These are phyloP conservation scores for Stegophylla sp. DNA, from an alignment of 2,888 invertebrate species.

Conservation along the genomic window DNA sequence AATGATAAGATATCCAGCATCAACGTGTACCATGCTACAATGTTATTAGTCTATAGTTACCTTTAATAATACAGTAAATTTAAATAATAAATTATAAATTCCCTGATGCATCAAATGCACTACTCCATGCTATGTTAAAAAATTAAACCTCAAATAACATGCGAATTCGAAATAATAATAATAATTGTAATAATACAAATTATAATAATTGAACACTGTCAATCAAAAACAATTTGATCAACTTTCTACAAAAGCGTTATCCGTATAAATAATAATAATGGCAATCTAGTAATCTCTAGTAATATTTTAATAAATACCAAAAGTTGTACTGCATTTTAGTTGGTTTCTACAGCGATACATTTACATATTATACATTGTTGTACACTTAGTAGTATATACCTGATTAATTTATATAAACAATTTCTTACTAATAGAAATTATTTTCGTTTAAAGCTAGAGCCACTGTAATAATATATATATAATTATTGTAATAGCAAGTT, in stretches of 20 bases:
- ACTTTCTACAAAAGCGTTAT: not conserved
- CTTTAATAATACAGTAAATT: not conserved
- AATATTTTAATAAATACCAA: too few relatives aligned
- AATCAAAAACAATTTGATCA: not conserved
- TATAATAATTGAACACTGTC: not conserved
- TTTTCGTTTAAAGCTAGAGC: too few relatives aligned
- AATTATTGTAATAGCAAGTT: too few relatives aligned
- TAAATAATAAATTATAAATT: too few relatives aligned
- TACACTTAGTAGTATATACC: too few relatives aligned
- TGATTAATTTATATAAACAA: too few relatives aligned
- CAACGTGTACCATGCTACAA: not conserved
- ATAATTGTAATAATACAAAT: not conserved
- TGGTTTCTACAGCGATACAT: too few relatives aligned
- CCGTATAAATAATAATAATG: not conserved
- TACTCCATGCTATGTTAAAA: constrained; percentile 9
- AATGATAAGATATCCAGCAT: not conserved
- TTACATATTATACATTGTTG: too few relatives aligned
- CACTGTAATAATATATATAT: too few relatives aligned
- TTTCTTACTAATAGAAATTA: too few relatives aligned
- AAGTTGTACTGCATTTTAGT: not conserved
- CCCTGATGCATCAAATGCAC: too few relatives aligned
- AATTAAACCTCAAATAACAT: not conserved
- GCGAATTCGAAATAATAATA: not conserved
- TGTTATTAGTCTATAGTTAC: not conserved
- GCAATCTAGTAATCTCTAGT: too few relatives aligned